A percentile compares a stretch with the other conserved stretches of the same genome.
phyloP scores from a whole-genome alignment of 2,113 vertebrate species.

The Lepus europaeus region DNA sequence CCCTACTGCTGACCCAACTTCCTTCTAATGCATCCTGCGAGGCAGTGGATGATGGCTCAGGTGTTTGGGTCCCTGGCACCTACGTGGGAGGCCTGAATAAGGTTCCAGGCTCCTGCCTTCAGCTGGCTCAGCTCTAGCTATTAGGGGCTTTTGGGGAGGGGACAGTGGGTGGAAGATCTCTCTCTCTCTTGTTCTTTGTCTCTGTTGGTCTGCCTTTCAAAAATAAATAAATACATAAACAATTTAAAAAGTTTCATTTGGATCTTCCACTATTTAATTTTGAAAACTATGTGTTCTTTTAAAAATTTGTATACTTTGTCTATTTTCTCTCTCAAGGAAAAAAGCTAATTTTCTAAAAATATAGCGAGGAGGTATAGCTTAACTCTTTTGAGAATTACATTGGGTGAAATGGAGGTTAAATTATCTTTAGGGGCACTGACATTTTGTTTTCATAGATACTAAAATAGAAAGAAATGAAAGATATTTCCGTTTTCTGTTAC shows the following conservation, averaged over 20 bases:
- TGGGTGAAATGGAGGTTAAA: neutral
- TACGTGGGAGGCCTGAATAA: too few species aligned
- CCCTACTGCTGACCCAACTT: too few species aligned
- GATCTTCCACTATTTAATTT: neutral
- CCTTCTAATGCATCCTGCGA: too few species aligned
- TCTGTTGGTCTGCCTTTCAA: too few species aligned
- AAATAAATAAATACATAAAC: too few species aligned
- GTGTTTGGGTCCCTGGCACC: too few species aligned
- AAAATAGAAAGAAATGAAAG: neutral
- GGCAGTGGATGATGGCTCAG: too few species aligned
- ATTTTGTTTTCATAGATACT: conserved; percentile 29
- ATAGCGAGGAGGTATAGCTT: neutral
- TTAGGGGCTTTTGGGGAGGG: too few species aligned
- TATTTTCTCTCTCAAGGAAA: neutral
- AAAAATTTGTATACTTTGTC: neutral
- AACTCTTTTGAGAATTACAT: neutral
- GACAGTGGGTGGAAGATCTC: too few species aligned
- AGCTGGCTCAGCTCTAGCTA: too few species aligned
- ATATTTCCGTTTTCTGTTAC: neutral
- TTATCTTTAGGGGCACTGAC: neutral
- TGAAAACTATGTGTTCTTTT: neutral
- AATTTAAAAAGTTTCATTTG: neutral
- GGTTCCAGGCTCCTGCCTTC: too few species aligned
- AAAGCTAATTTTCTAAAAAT: conserved; percentile 15
- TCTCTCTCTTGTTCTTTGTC: too few species aligned